Percentiles rank a stretch among this genome's conserved stretches.
Evolutionary conservation across 2,888 invertebrate genomes (phyloP).

Genomic region (Meiosimyza decipiens): DNA sequence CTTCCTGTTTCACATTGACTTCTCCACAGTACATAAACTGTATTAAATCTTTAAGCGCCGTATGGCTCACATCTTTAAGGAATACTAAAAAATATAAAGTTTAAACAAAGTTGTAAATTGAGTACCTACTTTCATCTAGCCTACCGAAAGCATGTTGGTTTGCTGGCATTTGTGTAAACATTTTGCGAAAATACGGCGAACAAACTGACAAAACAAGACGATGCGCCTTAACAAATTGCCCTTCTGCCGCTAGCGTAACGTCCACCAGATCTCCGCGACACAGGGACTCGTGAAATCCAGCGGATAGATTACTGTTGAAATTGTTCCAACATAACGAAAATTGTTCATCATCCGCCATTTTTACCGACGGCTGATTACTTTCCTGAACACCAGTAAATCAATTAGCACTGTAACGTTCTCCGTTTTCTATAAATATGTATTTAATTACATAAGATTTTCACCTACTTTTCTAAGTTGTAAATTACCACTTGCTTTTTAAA

Average conservation of each 20-base stretch:
- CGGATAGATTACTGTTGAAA: constrained; percentile 78
- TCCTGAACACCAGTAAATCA: not conserved
- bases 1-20: constrained; percentile 79
- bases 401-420: not conserved
- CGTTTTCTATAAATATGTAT: not conserved
- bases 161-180: constrained; percentile 76
- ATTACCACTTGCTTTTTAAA: too few species aligned
- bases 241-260: constrained; percentile 78
- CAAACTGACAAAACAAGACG: constrained; percentile 79
- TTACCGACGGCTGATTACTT: not conserved
- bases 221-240: constrained; percentile 77
- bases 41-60: constrained; percentile 76
- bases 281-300: constrained; percentile 78
- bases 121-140: constrained; percentile 42
- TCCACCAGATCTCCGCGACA: constrained; percentile 78
- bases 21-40: constrained; percentile 80
- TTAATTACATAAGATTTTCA: not conserved
- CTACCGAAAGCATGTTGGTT: constrained; percentile 77
- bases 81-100: constrained; percentile 69
- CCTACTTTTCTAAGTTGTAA: not conserved
- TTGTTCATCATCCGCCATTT: constrained; percentile 79
- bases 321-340: constrained; percentile 82
- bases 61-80: constrained; percentile 78
- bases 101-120: not conserved
- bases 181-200: constrained; percentile 79